Evolutionary conservation across 2,113 vertebrate species (phyloP), one percentile per base, ranked within the genome.

Genomic region (Nansenia antarctica): DNA sequence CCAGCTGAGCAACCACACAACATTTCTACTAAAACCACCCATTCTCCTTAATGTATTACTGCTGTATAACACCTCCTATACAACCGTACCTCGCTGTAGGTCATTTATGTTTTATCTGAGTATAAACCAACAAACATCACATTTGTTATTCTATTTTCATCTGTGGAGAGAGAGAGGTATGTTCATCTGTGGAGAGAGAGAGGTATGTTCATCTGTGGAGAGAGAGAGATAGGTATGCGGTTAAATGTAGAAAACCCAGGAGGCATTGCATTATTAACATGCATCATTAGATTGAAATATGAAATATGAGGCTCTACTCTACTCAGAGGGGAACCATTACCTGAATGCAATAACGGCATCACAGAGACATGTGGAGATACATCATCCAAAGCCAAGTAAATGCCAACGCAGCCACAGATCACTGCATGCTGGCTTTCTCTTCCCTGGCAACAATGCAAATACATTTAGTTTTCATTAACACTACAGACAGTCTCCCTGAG

Each of bases 121-220:
- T 76, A 81, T 77, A 67, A 62, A 64, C 58, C 42, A 81, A 74
- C 58, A 49, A 81, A 74, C 12, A 37, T 53, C 77, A 82, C 75
- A 74, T 86, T 81, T 70, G 39, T 30, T 53, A 71, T 73, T 77
- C 76, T 70, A 52, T 72, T 80, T 81, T 66, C 78, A 78, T 72
- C 69, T 31, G 22, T n/a, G n/a, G 59, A 37, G 59, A 24, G 14
- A 62, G 52, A n/a, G 60, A 67, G 59, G 39, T 61, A 72, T 47
- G 57, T 61, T 72, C 65, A 77, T 60, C 59, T 69, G 22, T n/a
- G n/a, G 59, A 37, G 59, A 24, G 14, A 62, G 52, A n/a, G 60
- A 67, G 59, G 39, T 61, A 72, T 47, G 57, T 61, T 72, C 65
- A 77, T 60, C 59, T 69, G 22, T n/a, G n/a, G 59, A 37, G 59